Evolutionary conservation across 2,113 vertebrate genomes (phyloP).

Genomic region (Eurypyga helias): DNA sequence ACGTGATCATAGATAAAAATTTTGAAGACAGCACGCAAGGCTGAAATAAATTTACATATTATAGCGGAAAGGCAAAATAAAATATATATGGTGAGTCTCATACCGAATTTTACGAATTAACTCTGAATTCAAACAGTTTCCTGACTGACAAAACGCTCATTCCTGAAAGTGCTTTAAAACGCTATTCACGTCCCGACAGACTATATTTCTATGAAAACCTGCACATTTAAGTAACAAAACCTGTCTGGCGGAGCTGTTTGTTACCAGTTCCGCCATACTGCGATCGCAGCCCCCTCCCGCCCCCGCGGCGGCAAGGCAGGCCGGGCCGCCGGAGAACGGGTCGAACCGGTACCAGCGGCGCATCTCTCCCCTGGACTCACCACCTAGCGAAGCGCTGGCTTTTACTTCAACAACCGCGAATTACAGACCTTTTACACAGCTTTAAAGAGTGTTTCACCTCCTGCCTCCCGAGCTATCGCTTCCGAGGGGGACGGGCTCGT

Average conservation of each 20-base stretch:
- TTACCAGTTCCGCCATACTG: fast-evolving
- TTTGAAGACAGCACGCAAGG: background rate
- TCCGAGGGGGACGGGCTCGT: background rate
- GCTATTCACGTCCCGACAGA: background rate
- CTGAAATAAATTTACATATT: background rate
- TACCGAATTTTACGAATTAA: background rate
- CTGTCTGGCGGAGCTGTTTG: background rate
- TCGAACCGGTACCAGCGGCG: background rate
- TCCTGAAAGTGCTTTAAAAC: background rate
- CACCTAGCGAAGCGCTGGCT: background rate
- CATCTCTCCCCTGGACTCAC: background rate
- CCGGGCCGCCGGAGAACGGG: background rate
- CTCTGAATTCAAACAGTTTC: background rate
- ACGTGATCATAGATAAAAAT: background rate
- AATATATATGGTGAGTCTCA: fast-evolving
- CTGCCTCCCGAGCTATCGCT: background rate
- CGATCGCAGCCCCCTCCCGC: background rate
- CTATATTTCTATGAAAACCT: background rate
- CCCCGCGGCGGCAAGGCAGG: background rate
- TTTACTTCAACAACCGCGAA: background rate
- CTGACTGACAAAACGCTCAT: fast-evolving
- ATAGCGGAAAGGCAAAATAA: background rate
- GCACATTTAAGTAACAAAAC: background rate
- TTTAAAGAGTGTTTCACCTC: background rate
- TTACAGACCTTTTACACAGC: background rate